These are phyloP conservation scores for Brachyptera putata DNA, from an alignment of 2,888 invertebrate species.

Conservation along the genomic window DNA sequence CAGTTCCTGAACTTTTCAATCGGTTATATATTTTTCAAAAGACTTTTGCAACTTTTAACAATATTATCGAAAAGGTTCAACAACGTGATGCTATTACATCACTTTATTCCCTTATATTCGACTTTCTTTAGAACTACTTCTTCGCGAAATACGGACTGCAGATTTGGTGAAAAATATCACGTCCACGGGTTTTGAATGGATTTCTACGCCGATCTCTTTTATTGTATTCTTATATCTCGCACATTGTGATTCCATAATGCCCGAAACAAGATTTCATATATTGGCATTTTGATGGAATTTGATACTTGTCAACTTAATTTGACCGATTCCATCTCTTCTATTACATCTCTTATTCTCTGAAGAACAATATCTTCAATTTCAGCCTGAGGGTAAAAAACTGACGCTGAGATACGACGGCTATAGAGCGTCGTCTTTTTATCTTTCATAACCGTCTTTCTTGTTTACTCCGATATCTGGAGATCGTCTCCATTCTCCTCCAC, in stretches of 20 bases:
- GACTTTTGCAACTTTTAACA: constrained; percentile 11
- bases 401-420: not conserved
- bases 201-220: not conserved
- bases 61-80: constrained; percentile 1
- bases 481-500: too few species aligned
- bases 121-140: not conserved
- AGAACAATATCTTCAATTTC: too few species aligned
- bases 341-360: too few species aligned
- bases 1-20: constrained; percentile 6
- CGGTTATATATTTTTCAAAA: constrained; percentile 1
- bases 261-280: too few species aligned
- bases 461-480: not conserved
- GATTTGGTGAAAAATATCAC: not conserved
- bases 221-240: not conserved
- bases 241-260: not conserved
- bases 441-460: constrained; percentile 7
- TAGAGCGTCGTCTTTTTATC: not conserved
- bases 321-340: too few species aligned
- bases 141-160: not conserved
- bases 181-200: not conserved
- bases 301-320: too few species aligned
- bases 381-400: too few species aligned
- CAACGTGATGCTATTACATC: not conserved
- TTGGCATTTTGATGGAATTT: too few species aligned
- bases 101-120: not conserved